Evolutionary conservation across 2,113 vertebrate genomes (phyloP).

Genomic region (Sakesphorus luctuosus): DNA sequence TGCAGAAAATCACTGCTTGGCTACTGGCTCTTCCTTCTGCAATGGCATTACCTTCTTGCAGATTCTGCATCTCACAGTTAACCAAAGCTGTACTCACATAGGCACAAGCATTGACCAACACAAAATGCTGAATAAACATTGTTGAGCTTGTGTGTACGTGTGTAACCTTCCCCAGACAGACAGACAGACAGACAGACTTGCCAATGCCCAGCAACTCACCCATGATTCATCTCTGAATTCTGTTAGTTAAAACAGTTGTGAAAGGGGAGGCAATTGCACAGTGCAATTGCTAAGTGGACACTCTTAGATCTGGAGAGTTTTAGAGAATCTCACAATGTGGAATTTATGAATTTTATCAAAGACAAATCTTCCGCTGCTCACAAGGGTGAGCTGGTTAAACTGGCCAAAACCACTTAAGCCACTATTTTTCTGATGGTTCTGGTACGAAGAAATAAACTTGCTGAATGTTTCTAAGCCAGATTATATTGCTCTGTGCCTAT

Average conservation of each 20-base stretch:
- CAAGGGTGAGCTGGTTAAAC: neutral
- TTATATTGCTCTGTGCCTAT: neutral
- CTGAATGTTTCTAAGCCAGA: neutral
- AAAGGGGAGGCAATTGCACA: neutral
- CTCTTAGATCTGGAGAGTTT: neutral
- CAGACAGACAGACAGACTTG: neutral
- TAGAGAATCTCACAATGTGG: neutral
- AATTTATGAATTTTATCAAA: neutral
- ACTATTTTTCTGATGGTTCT: neutral
- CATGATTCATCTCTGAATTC: neutral
- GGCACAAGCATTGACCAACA: neutral
- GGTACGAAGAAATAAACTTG: neutral
- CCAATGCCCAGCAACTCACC: accelerated
- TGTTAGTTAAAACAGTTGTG: neutral
- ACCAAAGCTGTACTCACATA: neutral
- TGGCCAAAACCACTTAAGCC: neutral
- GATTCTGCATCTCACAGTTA: neutral
- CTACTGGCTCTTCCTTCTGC: neutral
- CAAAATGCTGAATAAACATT: neutral
- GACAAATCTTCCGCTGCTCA: neutral
- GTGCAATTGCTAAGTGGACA: neutral
- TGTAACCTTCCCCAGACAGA: neutral
- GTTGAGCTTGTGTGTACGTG: neutral
- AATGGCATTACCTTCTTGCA: neutral
- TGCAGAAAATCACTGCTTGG: neutral